Base-by-base conservation (phyloP, 2,113 vertebrate genomes). In the Plecturocebus donacophilus region DNA sequence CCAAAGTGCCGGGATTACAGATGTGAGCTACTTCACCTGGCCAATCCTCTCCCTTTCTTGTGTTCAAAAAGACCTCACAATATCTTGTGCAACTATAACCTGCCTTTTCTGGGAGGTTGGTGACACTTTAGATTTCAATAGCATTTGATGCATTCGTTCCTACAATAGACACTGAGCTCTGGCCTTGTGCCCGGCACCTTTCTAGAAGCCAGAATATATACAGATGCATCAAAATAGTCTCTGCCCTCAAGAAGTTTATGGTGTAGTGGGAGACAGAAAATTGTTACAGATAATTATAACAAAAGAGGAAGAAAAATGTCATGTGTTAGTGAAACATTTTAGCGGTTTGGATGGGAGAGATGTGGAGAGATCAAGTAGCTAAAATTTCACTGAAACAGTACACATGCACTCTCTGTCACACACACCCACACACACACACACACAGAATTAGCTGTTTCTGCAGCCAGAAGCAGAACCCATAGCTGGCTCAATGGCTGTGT, bases 251-350 rank as follows among this genome's bases (percentile, higher is more conserved):
- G 49, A 73, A 47, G 42, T 64, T 79, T 56, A 42, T 35, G 64
- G 27, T 89, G 52, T 64, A 68, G 52, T 49, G 58, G 21, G 58
- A 47, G 30, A 84, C 6, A 56, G n/a, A 75, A 71, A 52, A 38
- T 42, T 56, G 40, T 35, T 35, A 68, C 25, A 86, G 89, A 71
- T 12, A 56, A 66, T 49, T 40, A 19, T 27, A 81, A 85, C n/a
- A 80, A 88, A 89, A 71, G n/a, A 61, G n/a, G 23, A 76, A 70
- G 76, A 27, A 47, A 92, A 96, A 93, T 88, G 30, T 81, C 32
- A 1, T 23, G 32, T 64, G 27, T 83, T 56, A 52, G 64, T 35
- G 75, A 95, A 92, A 61, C 25, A 90, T 70, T 84, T 70, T 13
- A 79, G 19, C 20, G 27, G 2, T 19, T 84, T 88, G n/a, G 25